Percentiles rank a stretch among this genome's conserved stretches.
Evolutionary conservation across 2,113 vertebrate genomes (phyloP).

Genomic region (Megaptera novaeangliae): DNA sequence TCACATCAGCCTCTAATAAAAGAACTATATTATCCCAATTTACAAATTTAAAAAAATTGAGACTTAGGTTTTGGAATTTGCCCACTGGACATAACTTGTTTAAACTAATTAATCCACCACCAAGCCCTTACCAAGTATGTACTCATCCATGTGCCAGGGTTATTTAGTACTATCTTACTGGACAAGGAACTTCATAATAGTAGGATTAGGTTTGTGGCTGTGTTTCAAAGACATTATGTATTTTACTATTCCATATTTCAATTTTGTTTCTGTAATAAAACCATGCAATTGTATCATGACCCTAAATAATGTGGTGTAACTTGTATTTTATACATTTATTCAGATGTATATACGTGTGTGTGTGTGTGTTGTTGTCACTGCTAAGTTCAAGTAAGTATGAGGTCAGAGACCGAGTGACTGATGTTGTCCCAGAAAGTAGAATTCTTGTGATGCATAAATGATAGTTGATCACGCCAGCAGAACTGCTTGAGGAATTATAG

Average conservation of each 20-base stretch:
- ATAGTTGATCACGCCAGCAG: conserved; percentile 52
- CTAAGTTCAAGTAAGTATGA: conserved; percentile 26
- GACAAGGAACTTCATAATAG: conserved; percentile 30
- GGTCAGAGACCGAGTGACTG: conserved; percentile 17
- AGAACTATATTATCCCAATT: neutral
- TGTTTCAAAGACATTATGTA: conserved; percentile 48
- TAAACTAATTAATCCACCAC: neutral
- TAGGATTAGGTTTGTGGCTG: conserved; percentile 28
- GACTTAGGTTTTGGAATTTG: neutral
- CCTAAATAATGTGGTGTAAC: conserved; percentile 43
- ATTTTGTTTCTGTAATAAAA: conserved; percentile 51
- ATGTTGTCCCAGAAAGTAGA: conserved; percentile 43
- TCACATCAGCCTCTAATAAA: neutral
- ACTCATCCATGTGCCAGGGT: neutral
- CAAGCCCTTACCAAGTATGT: neutral
- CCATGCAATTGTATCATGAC: conserved; percentile 17
- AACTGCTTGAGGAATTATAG: conserved; percentile 55
- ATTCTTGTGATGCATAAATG: conserved; percentile 52
- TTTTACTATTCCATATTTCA: conserved; percentile 49
- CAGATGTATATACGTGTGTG: neutral
- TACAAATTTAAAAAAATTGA: neutral
- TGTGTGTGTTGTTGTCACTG: neutral
- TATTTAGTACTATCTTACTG: neutral
- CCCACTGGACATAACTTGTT: neutral
- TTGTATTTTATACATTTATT: conserved; percentile 46